Conservation (phyloP, 2,113 vertebrate genomes). For the Aix galericulata region DNA sequence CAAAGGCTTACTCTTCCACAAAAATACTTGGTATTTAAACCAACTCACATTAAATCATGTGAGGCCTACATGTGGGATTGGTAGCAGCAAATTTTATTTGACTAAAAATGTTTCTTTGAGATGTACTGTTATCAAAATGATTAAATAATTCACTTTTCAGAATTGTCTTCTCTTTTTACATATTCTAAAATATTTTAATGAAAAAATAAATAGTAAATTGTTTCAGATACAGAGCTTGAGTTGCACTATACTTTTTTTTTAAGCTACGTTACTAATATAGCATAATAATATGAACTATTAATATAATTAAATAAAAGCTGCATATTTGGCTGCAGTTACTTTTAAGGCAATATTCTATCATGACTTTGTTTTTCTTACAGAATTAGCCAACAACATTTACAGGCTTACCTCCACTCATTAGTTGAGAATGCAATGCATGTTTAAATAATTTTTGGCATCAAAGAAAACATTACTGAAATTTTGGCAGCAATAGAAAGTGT, state of each 20-base stretch:
- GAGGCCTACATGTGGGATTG: background rate
- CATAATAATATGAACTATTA: background rate
- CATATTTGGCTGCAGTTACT: constrained; percentile 13
- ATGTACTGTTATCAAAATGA: background rate
- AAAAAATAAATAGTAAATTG: background rate
- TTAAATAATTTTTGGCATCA: constrained; percentile 27
- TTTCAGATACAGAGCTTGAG: background rate
- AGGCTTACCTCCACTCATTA: background rate
- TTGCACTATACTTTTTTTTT: constrained; percentile 28
- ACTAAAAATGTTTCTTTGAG: background rate
- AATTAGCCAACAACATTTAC: constrained; percentile 26
- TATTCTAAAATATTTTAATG: background rate
- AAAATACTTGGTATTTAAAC: background rate
- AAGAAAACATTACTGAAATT: constrained; percentile 27
- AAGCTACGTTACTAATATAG: background rate
- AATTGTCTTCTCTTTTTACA: background rate
- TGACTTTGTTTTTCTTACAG: constrained; percentile 14
- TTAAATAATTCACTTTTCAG: background rate
- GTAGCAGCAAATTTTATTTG: background rate
- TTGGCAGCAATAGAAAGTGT: constrained; percentile 22
- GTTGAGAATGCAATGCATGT: background rate
- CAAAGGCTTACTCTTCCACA: background rate
- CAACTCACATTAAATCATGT: background rate
- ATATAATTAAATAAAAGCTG: constrained; percentile 28
- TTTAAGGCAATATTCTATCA: constrained; percentile 45